Evolutionary conservation across 2,113 vertebrate species (phyloP).

Genomic region (Podarcis muralis): DNA sequence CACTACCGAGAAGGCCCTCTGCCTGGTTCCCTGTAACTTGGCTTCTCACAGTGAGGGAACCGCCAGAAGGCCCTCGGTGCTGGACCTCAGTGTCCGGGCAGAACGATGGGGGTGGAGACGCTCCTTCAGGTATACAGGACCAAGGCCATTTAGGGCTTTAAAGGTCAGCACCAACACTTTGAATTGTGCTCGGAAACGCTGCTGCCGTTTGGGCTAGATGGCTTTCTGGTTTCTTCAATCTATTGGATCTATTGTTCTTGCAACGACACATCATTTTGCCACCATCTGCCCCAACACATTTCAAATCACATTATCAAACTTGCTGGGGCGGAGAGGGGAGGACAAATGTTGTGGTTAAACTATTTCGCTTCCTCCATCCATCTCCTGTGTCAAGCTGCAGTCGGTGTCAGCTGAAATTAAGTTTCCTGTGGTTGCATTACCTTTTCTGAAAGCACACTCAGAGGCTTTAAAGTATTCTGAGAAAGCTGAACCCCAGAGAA

Average conservation of each 20-base stretch:
- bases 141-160: too few relatives aligned
- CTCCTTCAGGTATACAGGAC: too few relatives aligned
- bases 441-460: background rate
- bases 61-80: too few relatives aligned
- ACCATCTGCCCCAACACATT: background rate
- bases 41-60: too few relatives aligned
- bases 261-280: background rate
- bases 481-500: background rate
- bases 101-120: too few relatives aligned
- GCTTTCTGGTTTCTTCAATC: background rate
- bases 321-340: background rate
- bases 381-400: background rate
- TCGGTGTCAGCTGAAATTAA: background rate
- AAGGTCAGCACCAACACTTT: too few relatives aligned
- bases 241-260: too few relatives aligned
- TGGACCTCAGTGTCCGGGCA: too few relatives aligned
- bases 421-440: background rate
- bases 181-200: too few relatives aligned
- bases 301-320: background rate
- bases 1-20: too few relatives aligned
- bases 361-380: background rate
- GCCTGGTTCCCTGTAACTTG: too few relatives aligned
- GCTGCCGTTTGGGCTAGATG: background rate
- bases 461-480: background rate
- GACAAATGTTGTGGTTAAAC: background rate